These are phyloP conservation scores for Hedychridium roseum DNA, from an alignment of 2,888 invertebrate species.

Conservation along the genomic window DNA sequence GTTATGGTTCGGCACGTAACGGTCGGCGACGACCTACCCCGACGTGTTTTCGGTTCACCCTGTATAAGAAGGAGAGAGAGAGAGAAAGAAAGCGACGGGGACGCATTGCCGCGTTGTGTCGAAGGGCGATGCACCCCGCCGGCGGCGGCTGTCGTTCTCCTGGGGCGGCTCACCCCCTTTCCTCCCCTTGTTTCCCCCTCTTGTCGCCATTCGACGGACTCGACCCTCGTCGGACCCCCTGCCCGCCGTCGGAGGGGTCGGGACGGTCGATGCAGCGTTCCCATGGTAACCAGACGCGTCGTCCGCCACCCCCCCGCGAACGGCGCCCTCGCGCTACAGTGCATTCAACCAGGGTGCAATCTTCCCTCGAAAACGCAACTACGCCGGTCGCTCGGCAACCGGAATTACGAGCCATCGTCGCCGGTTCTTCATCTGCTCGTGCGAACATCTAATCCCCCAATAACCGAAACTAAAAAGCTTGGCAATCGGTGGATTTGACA, in stretches of 20 bases:
- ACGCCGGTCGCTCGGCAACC: slow-evolving; percentile 22
- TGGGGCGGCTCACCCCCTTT: slow-evolving; percentile 43
- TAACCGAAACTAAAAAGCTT: too few relatives aligned
- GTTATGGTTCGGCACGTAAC: too few relatives aligned
- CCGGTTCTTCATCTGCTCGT: too few relatives aligned
- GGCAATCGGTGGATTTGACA: too few relatives aligned
- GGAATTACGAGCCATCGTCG: too few relatives aligned
- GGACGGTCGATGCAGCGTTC: slow-evolving; percentile 67
- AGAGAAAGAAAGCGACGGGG: slow-evolving; percentile 25
- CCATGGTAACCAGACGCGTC: slow-evolving; percentile 66
- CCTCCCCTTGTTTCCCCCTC: slow-evolving; percentile 16
- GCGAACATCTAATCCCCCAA: too few relatives aligned
- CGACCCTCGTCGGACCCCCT: slow-evolving; percentile 48
- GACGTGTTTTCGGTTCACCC: slow-evolving; percentile 32
- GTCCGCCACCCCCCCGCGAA: slow-evolving; percentile 69
- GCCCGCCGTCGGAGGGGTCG: slow-evolving; percentile 51
- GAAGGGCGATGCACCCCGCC: slow-evolving; percentile 60
- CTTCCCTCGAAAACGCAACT: slow-evolving; percentile 49
- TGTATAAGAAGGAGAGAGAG: too few relatives aligned
- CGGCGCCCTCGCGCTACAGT: slow-evolving; percentile 61
- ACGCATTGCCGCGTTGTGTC: slow-evolving; percentile 42
- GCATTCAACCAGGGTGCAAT: slow-evolving; percentile 59
- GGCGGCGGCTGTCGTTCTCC: slow-evolving; percentile 41
- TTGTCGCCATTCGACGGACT: slow-evolving; percentile 31
- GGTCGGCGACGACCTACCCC: too few relatives aligned